Percentiles rank a stretch among this genome's conserved stretches.
Conservation (phyloP, 2,113 vertebrate species). For the Callocephalon fimbriatum region DNA sequence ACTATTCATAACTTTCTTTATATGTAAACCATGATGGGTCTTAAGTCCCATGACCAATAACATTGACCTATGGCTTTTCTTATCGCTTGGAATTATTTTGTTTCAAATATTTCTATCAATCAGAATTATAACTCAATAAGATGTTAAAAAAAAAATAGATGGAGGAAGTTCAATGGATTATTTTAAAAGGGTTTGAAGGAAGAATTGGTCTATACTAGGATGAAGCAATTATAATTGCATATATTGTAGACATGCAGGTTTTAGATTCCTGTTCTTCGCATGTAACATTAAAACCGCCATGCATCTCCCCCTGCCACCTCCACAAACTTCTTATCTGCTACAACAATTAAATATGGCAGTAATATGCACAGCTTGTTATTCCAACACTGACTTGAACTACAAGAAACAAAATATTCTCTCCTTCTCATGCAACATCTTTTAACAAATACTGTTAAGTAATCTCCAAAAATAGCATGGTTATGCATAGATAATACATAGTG, state of each 20-base stretch:
- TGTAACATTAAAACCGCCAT: not conserved
- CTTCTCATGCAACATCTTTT: not conserved
- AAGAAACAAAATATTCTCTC: not conserved
- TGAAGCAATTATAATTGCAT: slow-evolving; percentile 6
- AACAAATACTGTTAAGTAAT: not conserved
- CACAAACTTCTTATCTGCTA: slow-evolving; percentile 6
- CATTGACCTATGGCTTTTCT: not conserved
- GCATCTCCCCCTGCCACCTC: not conserved
- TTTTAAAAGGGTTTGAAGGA: not conserved
- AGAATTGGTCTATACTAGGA: not conserved
- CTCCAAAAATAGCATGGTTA: not conserved
- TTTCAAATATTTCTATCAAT: not conserved
- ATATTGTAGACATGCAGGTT: not conserved
- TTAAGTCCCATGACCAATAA: not conserved
- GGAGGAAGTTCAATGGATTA: slow-evolving; percentile 42
- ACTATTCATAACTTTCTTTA: slow-evolving; percentile 4
- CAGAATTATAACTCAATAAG: not conserved
- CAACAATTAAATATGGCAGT: not conserved
- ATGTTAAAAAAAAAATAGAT: not conserved
- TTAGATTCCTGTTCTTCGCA: not conserved
- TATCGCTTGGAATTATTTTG: not conserved
- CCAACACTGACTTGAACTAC: not conserved
- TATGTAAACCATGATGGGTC: not conserved
- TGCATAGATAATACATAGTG: not conserved
- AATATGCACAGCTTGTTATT: not conserved